Evolutionary conservation across 2,113 vertebrate genomes (phyloP), one percentile per base, ranked within the genome.

Genomic region (Myocastor coypus): DNA sequence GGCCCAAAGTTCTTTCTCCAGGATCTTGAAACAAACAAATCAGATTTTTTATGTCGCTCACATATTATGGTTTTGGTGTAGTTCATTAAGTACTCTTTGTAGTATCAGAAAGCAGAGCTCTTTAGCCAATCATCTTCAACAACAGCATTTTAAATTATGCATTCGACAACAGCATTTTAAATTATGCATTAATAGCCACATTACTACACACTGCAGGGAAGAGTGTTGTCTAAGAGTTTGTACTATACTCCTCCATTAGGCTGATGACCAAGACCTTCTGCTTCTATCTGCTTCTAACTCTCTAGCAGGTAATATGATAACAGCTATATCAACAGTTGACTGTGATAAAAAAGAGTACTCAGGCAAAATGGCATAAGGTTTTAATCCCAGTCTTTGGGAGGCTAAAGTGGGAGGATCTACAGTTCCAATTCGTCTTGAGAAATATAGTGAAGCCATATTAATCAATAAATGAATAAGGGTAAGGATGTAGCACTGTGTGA

Each of bases 111-210:
- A 77, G 34, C 7, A 92, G 26, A 86, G 94, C 0, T 32, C 10
- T 57, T 64, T 71, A 86, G n/a, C n/a, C n/a, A n/a, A n/a, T n/a
- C n/a, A n/a, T n/a, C n/a, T n/a, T n/a, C n/a, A n/a, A n/a, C n/a
- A n/a, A n/a, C n/a, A n/a, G n/a, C n/a, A n/a, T n/a, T n/a, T n/a
- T n/a, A n/a, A n/a, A n/a, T n/a, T n/a, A n/a, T n/a, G n/a, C 75
- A 75, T 87, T 88, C 81, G 3, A 77, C 82, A 91, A 42, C 42
- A 92, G 14, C 7, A 80, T 92, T 83, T 89, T 90, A 69, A 71
- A 1, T 71, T 71, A 24, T 22, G 17, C 12, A 80, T 64, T 55
- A 46, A 26, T 89, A 55, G 68, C 40, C 55, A 16, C 4, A 14
- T 57, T 66, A 28, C 40, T 42, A 14, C 19, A 42, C 17, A 55